Conservation (phyloP, 2,797 vertebrate genomes). For the Pseudochaenichthys georgianus region DNA sequence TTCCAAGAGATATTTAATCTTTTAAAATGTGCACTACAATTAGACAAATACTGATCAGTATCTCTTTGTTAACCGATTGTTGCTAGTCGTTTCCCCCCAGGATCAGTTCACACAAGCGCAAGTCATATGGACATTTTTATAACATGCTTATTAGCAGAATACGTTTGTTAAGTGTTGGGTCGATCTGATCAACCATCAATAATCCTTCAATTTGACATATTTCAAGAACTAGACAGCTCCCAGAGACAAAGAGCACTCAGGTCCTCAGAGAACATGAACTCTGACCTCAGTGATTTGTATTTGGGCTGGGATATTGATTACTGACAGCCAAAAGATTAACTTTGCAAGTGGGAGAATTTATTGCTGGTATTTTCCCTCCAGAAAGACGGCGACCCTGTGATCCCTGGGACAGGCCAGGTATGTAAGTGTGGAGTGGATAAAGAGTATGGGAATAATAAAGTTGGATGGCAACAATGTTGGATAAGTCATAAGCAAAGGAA, state of each 20-base stretch:
- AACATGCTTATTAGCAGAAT: too few species aligned
- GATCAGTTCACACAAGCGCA: too few species aligned
- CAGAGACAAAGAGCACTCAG: slow-evolving; percentile 2
- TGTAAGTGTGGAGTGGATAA: slow-evolving; percentile 42
- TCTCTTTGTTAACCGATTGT: background rate
- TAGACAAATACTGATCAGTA: background rate
- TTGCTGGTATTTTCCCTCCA: slow-evolving; percentile 26
- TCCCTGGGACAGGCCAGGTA: slow-evolving; percentile 62
- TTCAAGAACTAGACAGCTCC: slow-evolving; percentile 20
- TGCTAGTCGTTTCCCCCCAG: too few species aligned
- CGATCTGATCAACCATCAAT: slow-evolving; percentile 32
- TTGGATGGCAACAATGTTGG: slow-evolving; percentile 25
- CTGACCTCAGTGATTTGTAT: slow-evolving; percentile 38
- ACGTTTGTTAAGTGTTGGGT: too few species aligned
- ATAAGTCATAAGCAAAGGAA: slow-evolving; percentile 13
- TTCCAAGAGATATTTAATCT: background rate
- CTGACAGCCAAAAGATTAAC: slow-evolving; percentile 27
- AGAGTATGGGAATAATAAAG: slow-evolving; percentile 30
- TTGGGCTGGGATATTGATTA: slow-evolving; percentile 7
- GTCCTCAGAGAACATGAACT: slow-evolving; percentile 22
- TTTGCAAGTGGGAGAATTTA: slow-evolving; percentile 51
- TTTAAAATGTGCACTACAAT: background rate
- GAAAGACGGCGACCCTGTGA: slow-evolving; percentile 51
- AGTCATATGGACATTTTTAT: too few species aligned
- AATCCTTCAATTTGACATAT: slow-evolving; percentile 31